phyloP scores from a whole-genome alignment of 2,888 invertebrate species.

The Eupithecia subumbrata region DNA sequence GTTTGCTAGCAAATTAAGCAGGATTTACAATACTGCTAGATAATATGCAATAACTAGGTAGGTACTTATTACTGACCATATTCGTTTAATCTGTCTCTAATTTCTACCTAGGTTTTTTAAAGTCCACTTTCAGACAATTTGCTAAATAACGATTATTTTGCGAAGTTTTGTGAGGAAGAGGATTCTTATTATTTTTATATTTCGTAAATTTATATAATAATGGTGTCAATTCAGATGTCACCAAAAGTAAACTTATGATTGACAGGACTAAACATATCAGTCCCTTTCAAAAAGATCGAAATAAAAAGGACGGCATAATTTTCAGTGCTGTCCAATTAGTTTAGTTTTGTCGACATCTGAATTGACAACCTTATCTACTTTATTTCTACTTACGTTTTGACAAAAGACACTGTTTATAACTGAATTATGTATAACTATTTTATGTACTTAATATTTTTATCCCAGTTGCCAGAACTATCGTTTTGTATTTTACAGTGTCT shows the following conservation, averaged over 20 bases:
- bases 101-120: not conserved
- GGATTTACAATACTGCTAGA: not conserved
- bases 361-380: not conserved
- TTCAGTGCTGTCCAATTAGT: not conserved
- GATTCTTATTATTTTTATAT: not conserved
- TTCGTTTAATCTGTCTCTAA: not conserved
- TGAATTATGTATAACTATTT: conserved; percentile 13
- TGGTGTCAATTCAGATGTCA: not conserved
- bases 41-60: not conserved
- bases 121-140: not conserved
- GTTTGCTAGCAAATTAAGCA: not conserved
- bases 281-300: not conserved
- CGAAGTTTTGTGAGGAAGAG: no score
- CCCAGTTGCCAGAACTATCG: conserved; percentile 18
- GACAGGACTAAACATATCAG: not conserved
- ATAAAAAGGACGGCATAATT: not conserved
- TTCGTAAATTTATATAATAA: not conserved
- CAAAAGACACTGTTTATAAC: conserved; percentile 23
- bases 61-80: not conserved
- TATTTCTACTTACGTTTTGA: conserved; percentile 13
- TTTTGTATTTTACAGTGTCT: conserved; percentile 49
- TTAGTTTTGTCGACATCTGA: not conserved
- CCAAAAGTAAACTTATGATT: not conserved
- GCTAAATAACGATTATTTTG: no score
- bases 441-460: conserved; percentile 43